Evolutionary conservation across 2,888 invertebrate genomes (phyloP), one percentile per base, ranked within the genome.

Genomic region (Heliconius aoede): DNA sequence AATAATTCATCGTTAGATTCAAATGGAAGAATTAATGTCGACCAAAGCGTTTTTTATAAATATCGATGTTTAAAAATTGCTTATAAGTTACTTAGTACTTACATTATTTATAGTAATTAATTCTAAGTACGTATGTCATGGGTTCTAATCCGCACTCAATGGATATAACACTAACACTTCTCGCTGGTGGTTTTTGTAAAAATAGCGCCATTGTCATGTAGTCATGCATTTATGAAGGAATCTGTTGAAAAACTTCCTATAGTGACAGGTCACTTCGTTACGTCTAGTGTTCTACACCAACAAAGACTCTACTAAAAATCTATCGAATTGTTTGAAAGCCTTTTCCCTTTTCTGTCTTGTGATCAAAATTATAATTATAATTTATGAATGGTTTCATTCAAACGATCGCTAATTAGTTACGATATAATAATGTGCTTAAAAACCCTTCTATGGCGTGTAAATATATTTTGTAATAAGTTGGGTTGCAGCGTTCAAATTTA

Each of bases 1-100:
- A 88, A 90, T 91, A 90, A 90, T 88, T 89, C 88, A 88, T 91
- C 89, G 89, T 90, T 90, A 88, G 84, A 81, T 82, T 84, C 84
- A 88, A 90, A 90, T 89, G 88, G 86, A 86, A 84, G 87, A 86
- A 87, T 28, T 90, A 88, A 72, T 40, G 72, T 40, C 55, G 46
- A 46, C 46, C 7, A 46, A 46, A 46, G 21, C 8, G 21, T 46
- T 46, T 18, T 46, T 40, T 46, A 18, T 18, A 18, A 46, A 51
- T 68, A 28, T 68, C 18, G 58, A 36, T n/a, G 24, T 9, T 13
- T 36, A 36, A 40, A 58, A 36, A 74, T 77, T 24, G 11, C 21
- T 46, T 21, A 46, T 46, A 21, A 46, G 0, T 18, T 13, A 58
- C n/a, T 11, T 58, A 58, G 1, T 13, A 58, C 4, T 24, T 18